Evolutionary conservation across 2,888 invertebrate species (phyloP).

Genomic region (Ramazzottius varieornatus): DNA sequence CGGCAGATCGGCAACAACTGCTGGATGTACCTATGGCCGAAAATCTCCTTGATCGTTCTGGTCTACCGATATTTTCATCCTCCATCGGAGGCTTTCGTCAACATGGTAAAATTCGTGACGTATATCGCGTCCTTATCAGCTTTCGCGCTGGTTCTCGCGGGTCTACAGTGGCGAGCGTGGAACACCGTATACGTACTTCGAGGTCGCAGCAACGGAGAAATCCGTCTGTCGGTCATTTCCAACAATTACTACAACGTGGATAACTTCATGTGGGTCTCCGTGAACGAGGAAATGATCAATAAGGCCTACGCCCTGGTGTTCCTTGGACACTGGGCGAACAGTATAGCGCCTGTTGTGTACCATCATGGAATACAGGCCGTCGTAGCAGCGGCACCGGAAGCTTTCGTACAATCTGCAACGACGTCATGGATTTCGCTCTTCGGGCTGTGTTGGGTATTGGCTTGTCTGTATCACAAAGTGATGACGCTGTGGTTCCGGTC

Average conservation of each 20-base stretch:
- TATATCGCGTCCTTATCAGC: background rate
- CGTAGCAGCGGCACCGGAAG: too few species aligned
- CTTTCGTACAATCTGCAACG: background rate
- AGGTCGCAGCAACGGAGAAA: background rate
- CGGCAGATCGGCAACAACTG: background rate
- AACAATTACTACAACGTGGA: background rate
- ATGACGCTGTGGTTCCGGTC: background rate
- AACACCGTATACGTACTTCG: background rate
- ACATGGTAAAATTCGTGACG: background rate
- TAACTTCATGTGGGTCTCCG: background rate
- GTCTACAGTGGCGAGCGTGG: background rate
- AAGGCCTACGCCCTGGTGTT: background rate
- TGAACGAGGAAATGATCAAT: background rate
- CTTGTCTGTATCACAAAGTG: background rate
- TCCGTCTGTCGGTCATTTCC: background rate
- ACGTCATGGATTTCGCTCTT: background rate
- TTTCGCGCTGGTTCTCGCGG: background rate
- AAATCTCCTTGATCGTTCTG: background rate
- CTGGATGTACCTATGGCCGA: background rate
- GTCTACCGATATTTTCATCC: background rate
- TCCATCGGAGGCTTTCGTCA: background rate
- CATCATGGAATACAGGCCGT: too few species aligned
- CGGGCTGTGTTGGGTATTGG: background rate
- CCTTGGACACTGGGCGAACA: too few species aligned
- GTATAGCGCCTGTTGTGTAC: too few species aligned